A percentile compares a stretch with the other conserved stretches of the same genome.
Evolutionary conservation across 2,888 invertebrate genomes (phyloP).

Genomic region (Baccha elongata): DNA sequence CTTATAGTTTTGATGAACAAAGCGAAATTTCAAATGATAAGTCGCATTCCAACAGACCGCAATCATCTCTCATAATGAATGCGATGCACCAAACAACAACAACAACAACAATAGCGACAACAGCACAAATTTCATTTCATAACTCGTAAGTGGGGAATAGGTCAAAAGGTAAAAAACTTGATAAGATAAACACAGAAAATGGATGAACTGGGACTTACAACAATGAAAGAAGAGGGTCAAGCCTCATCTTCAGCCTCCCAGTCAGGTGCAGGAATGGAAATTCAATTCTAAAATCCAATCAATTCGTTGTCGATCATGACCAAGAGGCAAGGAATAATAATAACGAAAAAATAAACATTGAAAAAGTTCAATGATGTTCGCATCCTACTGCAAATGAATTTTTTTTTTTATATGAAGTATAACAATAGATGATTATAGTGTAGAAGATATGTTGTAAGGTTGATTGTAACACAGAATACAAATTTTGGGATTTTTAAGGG

Average conservation of each 20-base stretch:
- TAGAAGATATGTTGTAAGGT: neutral
- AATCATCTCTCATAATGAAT: neutral
- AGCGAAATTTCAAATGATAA: slow-evolving; percentile 19
- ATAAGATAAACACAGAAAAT: slow-evolving; percentile 46
- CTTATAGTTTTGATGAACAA: neutral
- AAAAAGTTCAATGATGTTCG: slow-evolving; percentile 43
- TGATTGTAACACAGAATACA: neutral
- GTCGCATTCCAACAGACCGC: neutral
- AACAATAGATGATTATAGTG: slow-evolving; percentile 2
- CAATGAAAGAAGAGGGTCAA: slow-evolving; percentile 19
- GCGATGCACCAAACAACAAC: slow-evolving; percentile 13
- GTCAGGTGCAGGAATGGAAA: slow-evolving; percentile 28
- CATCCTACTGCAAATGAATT: slow-evolving; percentile 41
- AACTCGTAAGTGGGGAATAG: slow-evolving; percentile 19
- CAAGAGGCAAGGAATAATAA: neutral
- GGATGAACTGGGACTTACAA: slow-evolving; percentile 23
- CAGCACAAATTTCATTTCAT: neutral
- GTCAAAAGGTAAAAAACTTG: slow-evolving; percentile 52
- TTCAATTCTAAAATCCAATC: slow-evolving; percentile 67
- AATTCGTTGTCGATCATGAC: slow-evolving; percentile 45
- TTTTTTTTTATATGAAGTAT: slow-evolving; percentile 9
- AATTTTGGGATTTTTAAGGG: too few relatives aligned
- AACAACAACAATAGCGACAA: slow-evolving; percentile 1
- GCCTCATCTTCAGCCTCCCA: neutral
- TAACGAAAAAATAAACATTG: slow-evolving; percentile 5